Conservation (phyloP, 2,797 vertebrate genomes). For the Chrosomus eos region DNA sequence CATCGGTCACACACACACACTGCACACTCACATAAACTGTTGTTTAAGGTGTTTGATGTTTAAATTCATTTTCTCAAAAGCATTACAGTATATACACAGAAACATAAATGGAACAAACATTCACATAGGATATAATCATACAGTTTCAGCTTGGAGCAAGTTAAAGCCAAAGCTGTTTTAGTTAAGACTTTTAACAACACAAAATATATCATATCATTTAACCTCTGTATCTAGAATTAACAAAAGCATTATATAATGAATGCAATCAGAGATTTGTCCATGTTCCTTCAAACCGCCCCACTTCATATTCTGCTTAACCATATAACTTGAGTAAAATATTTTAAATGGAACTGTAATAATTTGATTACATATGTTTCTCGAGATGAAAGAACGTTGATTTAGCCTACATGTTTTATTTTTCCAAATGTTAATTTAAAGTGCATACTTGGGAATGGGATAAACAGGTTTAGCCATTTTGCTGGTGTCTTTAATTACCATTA, state of each 20-base stretch:
- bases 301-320: neutral
- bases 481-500: neutral
- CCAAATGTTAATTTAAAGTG: neutral
- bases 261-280: neutral
- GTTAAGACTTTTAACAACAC: neutral
- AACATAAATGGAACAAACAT: neutral
- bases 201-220: neutral
- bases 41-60: neutral
- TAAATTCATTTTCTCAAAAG: conserved; percentile 32
- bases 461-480: neutral
- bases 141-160: neutral
- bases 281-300: neutral
- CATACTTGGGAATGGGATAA: neutral
- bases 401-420: neutral
- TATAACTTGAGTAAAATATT: neutral
- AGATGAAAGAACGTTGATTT: neutral
- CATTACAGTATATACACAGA: conserved; percentile 54
- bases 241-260: neutral
- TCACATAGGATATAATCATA: conserved; percentile 1
- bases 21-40: neutral
- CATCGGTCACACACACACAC: neutral
- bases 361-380: neutral
- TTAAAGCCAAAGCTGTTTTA: neutral
- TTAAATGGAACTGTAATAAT: neutral
- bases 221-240: neutral